phyloP scores from a whole-genome alignment of 1,140 invertebrate genomes.

The Drosophila punjabiensis region DNA sequence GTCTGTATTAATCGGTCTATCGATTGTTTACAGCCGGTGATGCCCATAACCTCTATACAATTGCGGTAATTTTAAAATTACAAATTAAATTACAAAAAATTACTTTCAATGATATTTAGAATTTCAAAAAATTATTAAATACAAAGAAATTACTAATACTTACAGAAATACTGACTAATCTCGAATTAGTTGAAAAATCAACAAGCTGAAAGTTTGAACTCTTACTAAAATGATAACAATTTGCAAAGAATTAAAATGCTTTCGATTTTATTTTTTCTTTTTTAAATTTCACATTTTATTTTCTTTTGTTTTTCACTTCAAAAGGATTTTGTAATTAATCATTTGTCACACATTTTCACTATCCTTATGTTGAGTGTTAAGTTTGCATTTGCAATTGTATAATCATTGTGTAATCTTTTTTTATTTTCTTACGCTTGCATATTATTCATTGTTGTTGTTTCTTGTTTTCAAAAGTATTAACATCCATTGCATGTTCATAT shows the following conservation, averaged over 20 bases:
- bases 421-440: slow-evolving; percentile 52
- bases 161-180: too few relatives aligned
- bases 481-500: slow-evolving; percentile 68
- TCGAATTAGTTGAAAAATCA: background rate
- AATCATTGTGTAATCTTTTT: slow-evolving; percentile 64
- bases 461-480: slow-evolving; percentile 75
- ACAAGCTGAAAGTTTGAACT: background rate
- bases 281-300: slow-evolving; percentile 83
- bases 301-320: slow-evolving; percentile 81
- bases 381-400: slow-evolving; percentile 79
- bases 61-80: too few relatives aligned
- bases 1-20: too few relatives aligned
- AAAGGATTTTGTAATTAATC: slow-evolving; percentile 82
- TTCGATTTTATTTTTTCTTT: background rate
- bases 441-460: slow-evolving; percentile 51
- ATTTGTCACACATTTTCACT: slow-evolving; percentile 81
- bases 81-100: too few relatives aligned
- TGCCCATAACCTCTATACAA: too few relatives aligned
- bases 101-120: too few relatives aligned
- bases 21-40: too few relatives aligned
- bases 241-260: background rate
- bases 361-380: slow-evolving; percentile 79
- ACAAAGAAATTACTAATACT: too few relatives aligned
- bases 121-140: background rate
- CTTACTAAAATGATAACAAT: background rate